These are phyloP conservation scores for Tanytarsus gracilentus DNA, from an alignment of 2,888 invertebrate genomes.

Conservation along the genomic window DNA sequence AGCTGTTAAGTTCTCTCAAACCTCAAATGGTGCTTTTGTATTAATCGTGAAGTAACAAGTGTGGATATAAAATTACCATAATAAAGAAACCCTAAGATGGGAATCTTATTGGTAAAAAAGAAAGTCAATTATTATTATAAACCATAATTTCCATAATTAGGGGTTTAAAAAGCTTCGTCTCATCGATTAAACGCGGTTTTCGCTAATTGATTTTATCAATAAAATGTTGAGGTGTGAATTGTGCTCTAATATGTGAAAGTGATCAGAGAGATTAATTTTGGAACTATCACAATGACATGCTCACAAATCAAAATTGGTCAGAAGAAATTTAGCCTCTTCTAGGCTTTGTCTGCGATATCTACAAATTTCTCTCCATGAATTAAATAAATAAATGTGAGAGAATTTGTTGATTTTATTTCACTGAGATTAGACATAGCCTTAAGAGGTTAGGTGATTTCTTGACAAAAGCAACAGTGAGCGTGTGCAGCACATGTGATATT, in stretches of 20 bases:
- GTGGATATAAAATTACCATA: no score
- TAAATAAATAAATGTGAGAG: background rate
- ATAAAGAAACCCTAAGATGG: no score
- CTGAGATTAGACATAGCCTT: constrained; percentile 24
- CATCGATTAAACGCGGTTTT: no score
- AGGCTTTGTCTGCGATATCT: constrained; percentile 22
- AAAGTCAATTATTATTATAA: no score
- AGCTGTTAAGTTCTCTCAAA: constrained; percentile 18
- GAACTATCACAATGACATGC: background rate
- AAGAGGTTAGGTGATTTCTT: constrained; percentile 27
- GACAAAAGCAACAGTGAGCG: constrained; percentile 3
- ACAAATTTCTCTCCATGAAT: background rate
- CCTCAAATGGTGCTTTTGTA: background rate
- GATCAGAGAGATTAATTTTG: background rate
- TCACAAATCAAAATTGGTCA: background rate
- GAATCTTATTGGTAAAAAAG: no score
- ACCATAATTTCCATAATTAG: no score
- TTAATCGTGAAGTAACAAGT: background rate
- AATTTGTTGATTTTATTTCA: constrained; percentile 1
- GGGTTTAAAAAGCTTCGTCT: no score
- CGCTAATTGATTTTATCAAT: no score
- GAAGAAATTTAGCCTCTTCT: constrained; percentile 27
- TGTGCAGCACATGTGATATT: constrained; percentile 13
- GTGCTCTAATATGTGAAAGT: background rate
- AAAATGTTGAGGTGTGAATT: no score